Conservation (phyloP, 2,113 vertebrate species). For the Chlorodrepanis virens region DNA sequence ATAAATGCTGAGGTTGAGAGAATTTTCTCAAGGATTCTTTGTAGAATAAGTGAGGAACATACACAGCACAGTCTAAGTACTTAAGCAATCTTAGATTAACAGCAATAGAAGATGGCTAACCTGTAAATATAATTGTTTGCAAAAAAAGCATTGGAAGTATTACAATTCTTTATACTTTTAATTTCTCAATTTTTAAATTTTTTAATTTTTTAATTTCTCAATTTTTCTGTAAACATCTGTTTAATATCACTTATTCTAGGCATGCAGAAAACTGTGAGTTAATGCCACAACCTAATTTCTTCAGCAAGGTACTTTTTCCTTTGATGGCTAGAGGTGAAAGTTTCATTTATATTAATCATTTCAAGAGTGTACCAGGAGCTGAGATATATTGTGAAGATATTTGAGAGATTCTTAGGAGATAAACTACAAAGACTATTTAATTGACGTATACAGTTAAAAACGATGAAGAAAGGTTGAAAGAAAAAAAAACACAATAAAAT, state of each 20-base stretch:
- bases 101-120: background rate
- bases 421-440: background rate
- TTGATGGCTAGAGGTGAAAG: background rate
- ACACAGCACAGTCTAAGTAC: background rate
- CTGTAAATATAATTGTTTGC: background rate
- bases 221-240: background rate
- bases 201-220: background rate
- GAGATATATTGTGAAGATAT: background rate
- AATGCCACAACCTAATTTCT: background rate
- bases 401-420: background rate
- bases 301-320: background rate
- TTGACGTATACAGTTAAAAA: background rate
- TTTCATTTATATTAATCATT: background rate
- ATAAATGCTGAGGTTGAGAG: background rate
- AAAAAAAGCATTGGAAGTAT: background rate
- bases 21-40: background rate
- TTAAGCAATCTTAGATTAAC: background rate
- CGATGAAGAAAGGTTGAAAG: no score
- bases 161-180: background rate
- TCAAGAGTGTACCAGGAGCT: background rate
- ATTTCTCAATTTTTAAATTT: background rate
- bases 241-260: background rate
- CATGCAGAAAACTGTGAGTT: background rate
- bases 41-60: background rate
- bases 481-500: background rate